A percentile compares a stretch with the other conserved stretches of the same genome.
These are phyloP conservation scores for Agrotis clavis DNA, from an alignment of 2,888 invertebrate genomes.

Conservation along the genomic window DNA sequence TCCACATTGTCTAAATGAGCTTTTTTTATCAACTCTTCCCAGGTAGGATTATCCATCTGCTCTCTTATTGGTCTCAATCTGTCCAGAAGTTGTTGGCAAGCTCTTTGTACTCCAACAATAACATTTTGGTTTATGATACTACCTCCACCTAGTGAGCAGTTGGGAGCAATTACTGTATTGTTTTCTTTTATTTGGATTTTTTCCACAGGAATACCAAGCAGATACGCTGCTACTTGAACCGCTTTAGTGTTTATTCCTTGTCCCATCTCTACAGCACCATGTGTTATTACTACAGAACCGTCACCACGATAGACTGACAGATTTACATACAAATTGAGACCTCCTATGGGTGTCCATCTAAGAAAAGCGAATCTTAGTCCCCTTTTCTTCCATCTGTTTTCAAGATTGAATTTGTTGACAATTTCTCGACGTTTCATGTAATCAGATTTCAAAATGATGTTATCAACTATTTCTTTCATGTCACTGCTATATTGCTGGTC, in stretches of 20 bases:
- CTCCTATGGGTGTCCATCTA: conserved; percentile 87
- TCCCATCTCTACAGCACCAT: conserved; percentile 93
- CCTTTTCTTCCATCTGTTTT: conserved; percentile 94
- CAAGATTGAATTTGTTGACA: conserved; percentile 89
- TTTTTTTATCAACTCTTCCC: conserved; percentile 90
- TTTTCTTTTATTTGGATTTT: conserved; percentile 60
- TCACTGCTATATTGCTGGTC: conserved; percentile 63
- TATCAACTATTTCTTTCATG: conserved; percentile 86
- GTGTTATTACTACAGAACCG: conserved; percentile 92
- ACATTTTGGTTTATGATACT: conserved; percentile 79
- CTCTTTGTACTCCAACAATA: conserved; percentile 70
- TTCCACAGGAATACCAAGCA: conserved; percentile 53
- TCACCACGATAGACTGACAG: conserved; percentile 93
- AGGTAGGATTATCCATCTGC: conserved; percentile 86
- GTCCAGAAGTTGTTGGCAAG: conserved; percentile 72
- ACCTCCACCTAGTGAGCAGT: conserved; percentile 50
- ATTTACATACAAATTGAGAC: conserved; percentile 81
- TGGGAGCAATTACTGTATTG: conserved; percentile 58
- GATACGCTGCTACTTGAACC: conserved; percentile 89
- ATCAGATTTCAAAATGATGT: conserved; percentile 88
- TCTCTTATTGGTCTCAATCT: conserved; percentile 84
- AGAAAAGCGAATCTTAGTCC: conserved; percentile 92
- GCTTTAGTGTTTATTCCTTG: conserved; percentile 95
- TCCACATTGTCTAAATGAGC: conserved; percentile 90
- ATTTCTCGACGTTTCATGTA: conserved; percentile 85